Conservation (phyloP, 2,797 vertebrate genomes). For the Diceros bicornis region DNA sequence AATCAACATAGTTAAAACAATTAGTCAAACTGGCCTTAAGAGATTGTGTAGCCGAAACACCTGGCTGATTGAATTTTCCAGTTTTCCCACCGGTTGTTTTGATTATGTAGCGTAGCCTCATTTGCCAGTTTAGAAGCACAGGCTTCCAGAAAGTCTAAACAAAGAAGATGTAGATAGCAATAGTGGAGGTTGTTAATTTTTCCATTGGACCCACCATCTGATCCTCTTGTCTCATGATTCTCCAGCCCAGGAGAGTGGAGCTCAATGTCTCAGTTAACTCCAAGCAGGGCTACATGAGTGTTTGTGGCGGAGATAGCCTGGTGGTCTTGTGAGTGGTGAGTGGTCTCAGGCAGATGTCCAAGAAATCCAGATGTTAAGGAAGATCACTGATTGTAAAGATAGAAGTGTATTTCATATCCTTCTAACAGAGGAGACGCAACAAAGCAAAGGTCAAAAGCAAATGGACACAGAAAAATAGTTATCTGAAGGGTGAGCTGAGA, state of each 20-base stretch:
- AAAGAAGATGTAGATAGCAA: not conserved
- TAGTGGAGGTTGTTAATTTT: not conserved
- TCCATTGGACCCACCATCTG: not conserved
- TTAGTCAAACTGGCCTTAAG: not conserved
- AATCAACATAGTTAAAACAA: not conserved
- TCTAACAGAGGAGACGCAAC: not conserved
- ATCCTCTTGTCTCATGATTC: not conserved
- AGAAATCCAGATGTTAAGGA: slow-evolving; percentile 62
- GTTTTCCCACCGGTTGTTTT: not conserved
- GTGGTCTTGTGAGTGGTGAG: not conserved
- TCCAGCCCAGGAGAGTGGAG: not conserved
- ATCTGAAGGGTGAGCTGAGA: not conserved
- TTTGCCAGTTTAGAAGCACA: not conserved
- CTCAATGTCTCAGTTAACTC: not conserved
- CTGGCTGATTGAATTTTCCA: not conserved
- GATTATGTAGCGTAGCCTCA: not conserved
- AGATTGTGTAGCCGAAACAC: slow-evolving; percentile 3
- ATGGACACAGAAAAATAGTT: not conserved
- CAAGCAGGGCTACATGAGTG: not conserved
- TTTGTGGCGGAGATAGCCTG: not conserved
- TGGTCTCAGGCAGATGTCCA: slow-evolving; percentile 34
- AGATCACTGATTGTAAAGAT: not conserved
- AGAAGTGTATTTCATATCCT: not conserved
- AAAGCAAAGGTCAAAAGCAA: slow-evolving; percentile 31
- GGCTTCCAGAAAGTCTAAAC: not conserved